Evolutionary conservation across 2,888 invertebrate species (phyloP).

Genomic region (Parnassius glacialis): DNA sequence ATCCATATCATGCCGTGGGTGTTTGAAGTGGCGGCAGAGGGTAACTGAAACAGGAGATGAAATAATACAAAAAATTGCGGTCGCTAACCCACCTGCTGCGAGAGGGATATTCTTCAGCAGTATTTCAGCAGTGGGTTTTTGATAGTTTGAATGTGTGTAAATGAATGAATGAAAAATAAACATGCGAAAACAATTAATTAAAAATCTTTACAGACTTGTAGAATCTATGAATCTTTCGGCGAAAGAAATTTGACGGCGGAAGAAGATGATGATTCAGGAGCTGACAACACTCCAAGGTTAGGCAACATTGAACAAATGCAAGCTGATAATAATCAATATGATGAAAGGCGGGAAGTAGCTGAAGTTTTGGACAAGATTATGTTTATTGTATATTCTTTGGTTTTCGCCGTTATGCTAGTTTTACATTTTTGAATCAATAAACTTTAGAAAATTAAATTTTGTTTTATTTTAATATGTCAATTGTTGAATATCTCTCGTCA

Average conservation of each 20-base stretch:
- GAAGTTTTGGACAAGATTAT: constrained; percentile 58
- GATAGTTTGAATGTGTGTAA: too few species aligned
- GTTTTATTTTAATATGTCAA: background rate
- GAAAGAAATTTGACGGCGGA: constrained; percentile 48
- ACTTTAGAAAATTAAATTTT: constrained; percentile 5
- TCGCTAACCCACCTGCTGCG: too few species aligned
- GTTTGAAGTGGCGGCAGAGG: too few species aligned
- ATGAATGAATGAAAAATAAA: too few species aligned
- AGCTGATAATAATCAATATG: constrained; percentile 43
- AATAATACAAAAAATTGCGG: too few species aligned
- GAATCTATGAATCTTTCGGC: constrained; percentile 49
- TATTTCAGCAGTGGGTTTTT: too few species aligned
- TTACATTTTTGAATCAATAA: constrained; percentile 47
- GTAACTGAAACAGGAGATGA: too few species aligned
- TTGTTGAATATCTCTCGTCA: too few species aligned
- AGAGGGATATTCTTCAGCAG: too few species aligned
- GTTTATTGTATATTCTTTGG: constrained; percentile 56
- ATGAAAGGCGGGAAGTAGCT: constrained; percentile 54
- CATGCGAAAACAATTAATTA: too few species aligned
- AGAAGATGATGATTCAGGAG: constrained; percentile 53
- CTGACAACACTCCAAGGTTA: constrained; percentile 38
- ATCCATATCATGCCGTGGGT: too few species aligned
- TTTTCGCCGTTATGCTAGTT: constrained; percentile 54
- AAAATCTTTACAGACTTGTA: constrained; percentile 36
- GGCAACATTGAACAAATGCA: constrained; percentile 63